Conservation (phyloP, 2,888 invertebrate species). For the Tryphoninae sp. region DNA sequence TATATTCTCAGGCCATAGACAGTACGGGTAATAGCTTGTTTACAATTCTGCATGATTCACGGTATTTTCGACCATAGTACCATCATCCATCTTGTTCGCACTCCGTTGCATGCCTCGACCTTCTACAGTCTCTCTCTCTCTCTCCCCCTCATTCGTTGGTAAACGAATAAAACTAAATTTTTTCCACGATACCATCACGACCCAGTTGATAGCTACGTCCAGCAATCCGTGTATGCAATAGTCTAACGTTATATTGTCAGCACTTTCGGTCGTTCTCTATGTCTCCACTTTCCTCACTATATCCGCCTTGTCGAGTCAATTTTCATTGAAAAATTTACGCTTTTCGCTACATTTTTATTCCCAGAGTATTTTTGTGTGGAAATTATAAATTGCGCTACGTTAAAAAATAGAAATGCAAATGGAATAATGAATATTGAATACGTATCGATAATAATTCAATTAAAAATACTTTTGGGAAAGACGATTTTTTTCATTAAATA, state of each 20-base stretch:
- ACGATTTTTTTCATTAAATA: too few relatives aligned
- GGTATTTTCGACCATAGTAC: conserved; percentile 35
- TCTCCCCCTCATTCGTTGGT: not conserved
- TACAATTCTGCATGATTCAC: conserved; percentile 40
- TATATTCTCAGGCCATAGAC: not conserved
- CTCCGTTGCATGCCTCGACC: conserved; percentile 38
- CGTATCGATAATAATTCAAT: too few relatives aligned
- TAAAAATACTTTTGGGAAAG: too few relatives aligned
- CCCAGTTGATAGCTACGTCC: conserved; percentile 56
- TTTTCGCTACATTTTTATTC: too few relatives aligned
- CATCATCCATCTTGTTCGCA: conserved; percentile 10
- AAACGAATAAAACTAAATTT: conserved; percentile 44
- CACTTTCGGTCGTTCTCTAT: conserved; percentile 2
- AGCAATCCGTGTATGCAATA: conserved; percentile 14
- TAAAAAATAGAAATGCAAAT: too few relatives aligned
- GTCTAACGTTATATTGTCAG: conserved; percentile 20
- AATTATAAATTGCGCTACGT: too few relatives aligned
- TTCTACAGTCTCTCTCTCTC: conserved; percentile 1
- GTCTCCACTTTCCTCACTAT: not conserved
- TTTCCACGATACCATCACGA: conserved; percentile 56
- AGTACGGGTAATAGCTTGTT: not conserved
- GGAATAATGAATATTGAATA: too few relatives aligned
- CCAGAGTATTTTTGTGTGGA: too few relatives aligned
- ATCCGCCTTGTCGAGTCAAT: too few relatives aligned
- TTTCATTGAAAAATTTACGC: too few relatives aligned